A percentile compares a stretch with the other conserved stretches of the same genome.
Evolutionary conservation across 2,797 vertebrate species (phyloP).

Genomic region (Rhinophrynus dorsalis): DNA sequence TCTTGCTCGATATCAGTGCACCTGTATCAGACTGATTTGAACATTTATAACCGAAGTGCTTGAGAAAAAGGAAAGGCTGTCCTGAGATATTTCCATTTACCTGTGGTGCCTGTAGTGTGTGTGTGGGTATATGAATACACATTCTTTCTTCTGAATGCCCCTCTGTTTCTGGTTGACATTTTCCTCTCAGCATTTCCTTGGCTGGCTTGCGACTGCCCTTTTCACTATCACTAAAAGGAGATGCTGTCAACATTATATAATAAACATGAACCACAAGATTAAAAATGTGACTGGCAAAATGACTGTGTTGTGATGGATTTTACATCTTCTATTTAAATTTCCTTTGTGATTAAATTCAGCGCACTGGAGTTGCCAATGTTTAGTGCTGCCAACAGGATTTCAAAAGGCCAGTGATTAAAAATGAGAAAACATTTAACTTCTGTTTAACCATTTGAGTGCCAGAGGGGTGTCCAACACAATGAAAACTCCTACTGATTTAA

Average conservation of each 20-base stretch:
- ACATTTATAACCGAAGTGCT: no score
- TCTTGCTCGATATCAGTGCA: no score
- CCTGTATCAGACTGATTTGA: no score
- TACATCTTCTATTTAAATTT: constrained; percentile 36
- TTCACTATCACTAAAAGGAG: constrained; percentile 41
- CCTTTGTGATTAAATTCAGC: constrained; percentile 9
- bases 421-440: constrained; percentile 12
- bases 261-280: constrained; percentile 32
- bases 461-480: no score
- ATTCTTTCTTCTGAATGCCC: not conserved
- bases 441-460: no score
- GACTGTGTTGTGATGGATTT: constrained; percentile 33
- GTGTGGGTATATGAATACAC: not conserved
- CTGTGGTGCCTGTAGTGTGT: no score
- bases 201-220: constrained; percentile 23
- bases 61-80: no score
- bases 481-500: no score
- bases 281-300: constrained; percentile 42
- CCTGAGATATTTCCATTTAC: no score
- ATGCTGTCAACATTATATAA: constrained; percentile 41
- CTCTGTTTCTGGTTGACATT: not conserved
- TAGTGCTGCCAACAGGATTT: not conserved
- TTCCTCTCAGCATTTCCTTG: not conserved
- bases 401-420: constrained; percentile 21
- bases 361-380: constrained; percentile 12